Evolutionary conservation across 2,888 invertebrate genomes (phyloP).

Genomic region (Lithosia quadra): DNA sequence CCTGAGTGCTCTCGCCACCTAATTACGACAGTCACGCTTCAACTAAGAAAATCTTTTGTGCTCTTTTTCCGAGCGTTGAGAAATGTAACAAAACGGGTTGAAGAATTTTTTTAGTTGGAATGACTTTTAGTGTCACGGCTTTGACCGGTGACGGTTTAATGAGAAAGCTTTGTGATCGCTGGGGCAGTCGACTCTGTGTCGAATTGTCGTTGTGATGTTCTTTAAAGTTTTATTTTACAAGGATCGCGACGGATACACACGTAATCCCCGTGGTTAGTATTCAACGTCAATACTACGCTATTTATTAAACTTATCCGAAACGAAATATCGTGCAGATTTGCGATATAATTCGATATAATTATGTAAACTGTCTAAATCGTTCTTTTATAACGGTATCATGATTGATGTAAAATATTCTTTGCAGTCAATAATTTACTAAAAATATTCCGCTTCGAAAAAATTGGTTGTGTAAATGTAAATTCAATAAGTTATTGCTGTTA

Average conservation of each 20-base stretch:
- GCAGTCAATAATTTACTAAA: constrained; percentile 45
- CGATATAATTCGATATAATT: constrained; percentile 44
- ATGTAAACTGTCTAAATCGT: constrained; percentile 48
- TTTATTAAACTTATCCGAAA: constrained; percentile 26
- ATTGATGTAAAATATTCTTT: constrained; percentile 52
- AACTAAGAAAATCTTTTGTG: constrained; percentile 84
- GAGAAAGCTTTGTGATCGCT: constrained; percentile 84
- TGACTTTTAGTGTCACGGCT: constrained; percentile 84
- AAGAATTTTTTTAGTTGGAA: constrained; percentile 76
- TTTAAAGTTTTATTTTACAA: constrained; percentile 74
- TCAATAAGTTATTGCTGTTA: constrained; percentile 44
- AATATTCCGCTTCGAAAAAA: constrained; percentile 43
- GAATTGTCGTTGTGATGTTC: constrained; percentile 76
- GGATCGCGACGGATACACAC: constrained; percentile 60
- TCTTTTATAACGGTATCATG: constrained; percentile 50
- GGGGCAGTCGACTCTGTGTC: constrained; percentile 80
- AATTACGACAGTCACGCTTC: constrained; percentile 85
- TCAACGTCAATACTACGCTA: constrained; percentile 30
- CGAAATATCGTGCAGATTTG: constrained; percentile 29
- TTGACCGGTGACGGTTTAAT: constrained; percentile 82
- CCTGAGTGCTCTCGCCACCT: constrained; percentile 73
- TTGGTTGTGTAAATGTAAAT: constrained; percentile 45
- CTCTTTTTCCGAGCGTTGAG: constrained; percentile 81
- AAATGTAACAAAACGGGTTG: constrained; percentile 81
- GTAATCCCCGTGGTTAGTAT: constrained; percentile 42